These are phyloP conservation scores for Chironex yamaguchii DNA, from an alignment of 30 jellyfish, hydroid and myxozoan species.

Conservation along the genomic window DNA sequence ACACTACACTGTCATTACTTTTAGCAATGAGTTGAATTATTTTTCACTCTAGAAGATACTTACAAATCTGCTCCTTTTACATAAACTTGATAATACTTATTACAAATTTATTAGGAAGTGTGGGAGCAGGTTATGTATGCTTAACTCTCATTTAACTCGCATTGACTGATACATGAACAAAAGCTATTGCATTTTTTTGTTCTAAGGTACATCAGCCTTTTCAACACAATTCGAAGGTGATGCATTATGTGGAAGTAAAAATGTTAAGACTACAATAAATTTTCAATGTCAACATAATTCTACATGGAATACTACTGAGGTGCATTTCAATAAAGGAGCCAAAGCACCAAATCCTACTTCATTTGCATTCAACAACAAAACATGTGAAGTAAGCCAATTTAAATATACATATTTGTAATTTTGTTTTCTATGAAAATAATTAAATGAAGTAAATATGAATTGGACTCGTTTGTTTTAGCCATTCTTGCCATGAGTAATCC, in stretches of 20 bases:
- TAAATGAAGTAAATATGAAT: background rate
- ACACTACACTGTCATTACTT: too few species aligned
- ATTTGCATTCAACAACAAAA: constrained; percentile 20
- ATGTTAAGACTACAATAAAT: constrained; percentile 31
- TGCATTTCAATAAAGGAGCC: constrained; percentile 76
- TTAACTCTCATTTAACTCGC: background rate
- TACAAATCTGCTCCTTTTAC: background rate
- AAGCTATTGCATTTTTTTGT: background rate
- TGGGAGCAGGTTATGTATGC: background rate
- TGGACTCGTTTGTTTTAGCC: too few species aligned
- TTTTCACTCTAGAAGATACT: background rate
- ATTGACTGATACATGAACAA: background rate
- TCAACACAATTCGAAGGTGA: constrained; percentile 63
- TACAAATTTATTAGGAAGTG: background rate
- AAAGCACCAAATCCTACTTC: constrained; percentile 71
- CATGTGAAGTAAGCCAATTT: constrained; percentile 67
- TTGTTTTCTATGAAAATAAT: too few species aligned
- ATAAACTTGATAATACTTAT: background rate
- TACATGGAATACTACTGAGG: constrained; percentile 75
- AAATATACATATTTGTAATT: background rate
- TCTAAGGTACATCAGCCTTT: constrained; percentile 25
- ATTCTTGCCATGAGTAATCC: too few species aligned
- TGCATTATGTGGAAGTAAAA: constrained; percentile 10
- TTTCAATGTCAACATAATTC: constrained; percentile 62
- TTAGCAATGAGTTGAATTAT: constrained; percentile 1